Base-by-base conservation (phyloP, 2,797 vertebrate species). In the Galagoides demidoff region DNA sequence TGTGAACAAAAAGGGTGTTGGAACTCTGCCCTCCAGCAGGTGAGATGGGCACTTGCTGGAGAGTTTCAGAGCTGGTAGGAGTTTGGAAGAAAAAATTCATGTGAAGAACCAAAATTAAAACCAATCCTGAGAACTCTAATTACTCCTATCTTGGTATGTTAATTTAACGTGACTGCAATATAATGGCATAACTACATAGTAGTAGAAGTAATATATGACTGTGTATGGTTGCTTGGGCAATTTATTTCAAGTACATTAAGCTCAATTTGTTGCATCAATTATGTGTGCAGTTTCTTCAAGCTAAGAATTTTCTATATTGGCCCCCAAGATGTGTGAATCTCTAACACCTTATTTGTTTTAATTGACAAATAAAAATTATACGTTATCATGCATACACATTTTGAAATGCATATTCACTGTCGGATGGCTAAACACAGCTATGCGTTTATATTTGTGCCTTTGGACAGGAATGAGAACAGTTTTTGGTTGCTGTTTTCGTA, bases 41-140 rank as follows among this genome's bases (percentile, higher is more conserved):
- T 2, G 23, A 14, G 12, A 45, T 49, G 37, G 25, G 14, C 45
- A 13, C 17, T 61, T 6, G 2, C 64, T 49, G 16, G 5, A 78
- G 13, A 55, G 95, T 89, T 94, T 11, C 4, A 81, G 63, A 90
- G 20, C 37, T 8, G 22, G 2, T 27, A 14, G 66, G 2, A 3
- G 22, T 89, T 73, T 45, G 52, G 14, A 49, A 89, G 64, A 91
- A 76, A 66, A 93, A 73, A 29, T 49, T 37, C 85, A 20, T 49
- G 0, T 64, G 31, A 68, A 85, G 89, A 95, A 77, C 43, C 6
- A 7, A 81, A 95, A 73, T 83, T 57, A n/a, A 82, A 94, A 79
- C 70, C 64, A 77, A 0, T 5, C 11, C 11, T 79, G 13, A 68
- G 23, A 43, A 90, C 20, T 77, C 39, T 61, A 29, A 89, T 81